Evolutionary conservation across 2,797 vertebrate genomes (phyloP), one percentile per base, ranked within the genome.

Genomic region (Phylloscopus collybita): DNA sequence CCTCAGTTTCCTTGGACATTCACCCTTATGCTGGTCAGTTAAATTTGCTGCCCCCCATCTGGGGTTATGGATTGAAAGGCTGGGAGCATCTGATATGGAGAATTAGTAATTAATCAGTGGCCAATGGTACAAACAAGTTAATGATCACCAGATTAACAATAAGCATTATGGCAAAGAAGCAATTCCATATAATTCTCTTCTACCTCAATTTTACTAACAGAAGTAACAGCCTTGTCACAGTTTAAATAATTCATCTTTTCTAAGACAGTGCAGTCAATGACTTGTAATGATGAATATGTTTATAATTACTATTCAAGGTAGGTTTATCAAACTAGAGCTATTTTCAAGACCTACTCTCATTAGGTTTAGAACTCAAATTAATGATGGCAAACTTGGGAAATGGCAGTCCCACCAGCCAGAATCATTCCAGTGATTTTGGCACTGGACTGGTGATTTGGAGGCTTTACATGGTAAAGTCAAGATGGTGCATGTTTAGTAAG

Each of bases 401-500:
- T 29, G 17, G 19, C 27, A 86, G 12, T 66, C 23, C 19, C 13
- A 4, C 27, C 36, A 74, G 27, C 30, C 40, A 38, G 54, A 90
- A 38, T 18, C 4, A 19, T 42, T 21, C 26, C 65, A 88, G 47
- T 13, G 25, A 50, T 85, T 69, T 80, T 50, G 60, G 47, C 21
- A 16, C 6, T n/a, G 40, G 15, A 11, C 21, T 38, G 32, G 7
- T 66, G 34, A 59, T 45, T 66, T 34, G 38, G 38, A 65, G 23
- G 32, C 14, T 42, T 72, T 75, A 15, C 27, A 38, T 17, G 9
- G 9, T 76, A 30, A 36, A 34, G 13, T 54, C 34, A 61, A 47
- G 23, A 13, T 26, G 40, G 22, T 11, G 3, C 0, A 0, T 15
- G 25, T 36, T 27, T 10, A 30, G 19, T 29, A 21, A 19, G 10